Base-by-base conservation (phyloP, 2,797 vertebrate species). In the Vultur gryphus region DNA sequence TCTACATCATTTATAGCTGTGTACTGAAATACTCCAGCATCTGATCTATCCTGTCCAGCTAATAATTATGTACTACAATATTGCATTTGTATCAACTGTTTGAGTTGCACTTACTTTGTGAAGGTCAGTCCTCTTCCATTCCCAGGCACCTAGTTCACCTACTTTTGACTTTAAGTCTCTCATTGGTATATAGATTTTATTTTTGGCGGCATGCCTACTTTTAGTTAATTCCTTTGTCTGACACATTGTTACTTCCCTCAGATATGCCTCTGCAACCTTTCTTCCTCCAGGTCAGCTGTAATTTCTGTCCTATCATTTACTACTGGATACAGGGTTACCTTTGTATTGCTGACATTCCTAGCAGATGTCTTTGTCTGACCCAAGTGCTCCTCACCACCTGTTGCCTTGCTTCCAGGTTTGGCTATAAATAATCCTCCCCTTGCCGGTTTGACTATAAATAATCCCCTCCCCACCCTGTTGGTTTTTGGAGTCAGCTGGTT, bases 241-340 rank as follows among this genome's bases (percentile, higher is more conserved):
- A 95, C 71, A 91, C 8, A 1, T 31, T 83, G 86, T 77, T 90
- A 71, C 75, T 92, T 94, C 78, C 71, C 71, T 90, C 86, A 93
- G 25, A 94, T 71, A 80, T 12, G 23, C 35, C 71, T 94, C 59
- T 71, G 57, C 33, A 84, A 96, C 71, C 88, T 87, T 90, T 83
- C 94, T 95, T 93, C 64, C 90, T 87, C 67, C 64, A 89, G 88
- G 88, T 94, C 71, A 87, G 49, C 52, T 89, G 64, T 89, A 95
- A 97, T 97, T 97, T 92, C 93, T 95, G 78, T 69, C 49, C 92
- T 81, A 87, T 89, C 88, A 85, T 89, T 92, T 95, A 91, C 92
- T 83, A 83, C 75, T 94, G 35, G 64, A 92, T 94, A 65, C 78
- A 94, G 70, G 59, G 48, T 90, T 95, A 94, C 67, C 57, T 93